phyloP scores from a whole-genome alignment of 2,113 vertebrate genomes.

The Macquaria australasica region DNA sequence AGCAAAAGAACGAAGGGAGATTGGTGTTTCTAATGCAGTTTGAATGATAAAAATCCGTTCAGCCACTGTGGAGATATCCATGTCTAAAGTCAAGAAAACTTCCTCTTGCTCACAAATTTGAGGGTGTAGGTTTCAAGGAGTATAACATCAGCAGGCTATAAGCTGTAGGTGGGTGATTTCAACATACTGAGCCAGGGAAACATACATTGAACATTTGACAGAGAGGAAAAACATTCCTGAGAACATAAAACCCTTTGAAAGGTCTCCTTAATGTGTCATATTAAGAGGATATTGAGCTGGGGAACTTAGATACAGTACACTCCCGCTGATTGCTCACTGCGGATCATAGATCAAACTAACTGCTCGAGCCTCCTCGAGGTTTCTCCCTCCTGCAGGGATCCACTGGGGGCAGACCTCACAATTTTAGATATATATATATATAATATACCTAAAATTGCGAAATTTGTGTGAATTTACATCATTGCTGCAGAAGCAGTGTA shows the following conservation, averaged over 20 bases:
- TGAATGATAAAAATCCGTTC: background rate
- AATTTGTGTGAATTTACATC: too few species aligned
- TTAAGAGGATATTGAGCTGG: background rate
- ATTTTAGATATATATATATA: background rate
- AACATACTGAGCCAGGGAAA: background rate
- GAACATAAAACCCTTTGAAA: background rate
- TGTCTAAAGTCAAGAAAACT: background rate
- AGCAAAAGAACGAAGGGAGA: background rate
- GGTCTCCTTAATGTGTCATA: background rate
- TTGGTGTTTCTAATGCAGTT: background rate
- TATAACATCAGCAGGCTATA: too few species aligned
- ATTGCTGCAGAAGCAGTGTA: too few species aligned
- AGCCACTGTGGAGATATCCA: background rate
- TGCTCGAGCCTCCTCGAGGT: background rate
- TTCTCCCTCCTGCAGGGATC: slow-evolving; percentile 1
- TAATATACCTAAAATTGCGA: too few species aligned
- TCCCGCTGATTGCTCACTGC: background rate
- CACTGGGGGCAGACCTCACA: background rate
- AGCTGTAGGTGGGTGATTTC: background rate
- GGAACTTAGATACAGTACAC: background rate
- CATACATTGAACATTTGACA: background rate
- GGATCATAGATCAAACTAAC: background rate
- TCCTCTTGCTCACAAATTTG: too few species aligned
- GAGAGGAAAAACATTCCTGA: background rate
- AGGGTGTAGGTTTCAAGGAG: too few species aligned